Percentiles rank a stretch among this genome's conserved stretches.
These are phyloP conservation scores for Epicauta chinensis DNA, from an alignment of 1,140 invertebrate genomes.

Conservation along the genomic window DNA sequence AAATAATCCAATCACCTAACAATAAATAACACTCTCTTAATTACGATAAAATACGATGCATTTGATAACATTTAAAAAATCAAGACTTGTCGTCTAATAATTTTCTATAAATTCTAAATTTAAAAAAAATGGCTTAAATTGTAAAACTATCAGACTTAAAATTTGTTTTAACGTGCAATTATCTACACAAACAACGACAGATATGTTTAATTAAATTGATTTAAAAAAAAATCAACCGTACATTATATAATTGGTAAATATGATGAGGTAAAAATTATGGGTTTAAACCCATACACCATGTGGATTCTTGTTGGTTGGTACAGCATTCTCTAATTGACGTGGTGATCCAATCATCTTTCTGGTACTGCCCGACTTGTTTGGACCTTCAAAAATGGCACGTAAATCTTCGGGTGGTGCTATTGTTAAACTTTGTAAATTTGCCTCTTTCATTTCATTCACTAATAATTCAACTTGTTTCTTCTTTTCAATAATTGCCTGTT, in stretches of 20 bases:
- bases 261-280: background rate
- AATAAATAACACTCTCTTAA: slow-evolving; percentile 23
- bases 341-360: slow-evolving; percentile 86
- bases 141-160: too few species aligned
- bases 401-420: slow-evolving; percentile 76
- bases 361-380: slow-evolving; percentile 77
- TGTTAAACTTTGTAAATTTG: slow-evolving; percentile 81
- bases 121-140: too few species aligned
- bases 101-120: too few species aligned
- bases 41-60: background rate
- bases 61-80: too few species aligned
- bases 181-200: too few species aligned
- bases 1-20: slow-evolving; percentile 25
- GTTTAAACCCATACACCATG: slow-evolving; percentile 91
- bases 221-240: too few species aligned
- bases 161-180: too few species aligned
- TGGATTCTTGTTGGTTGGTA: slow-evolving; percentile 90
- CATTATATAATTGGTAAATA: too few species aligned
- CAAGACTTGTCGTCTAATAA: too few species aligned
- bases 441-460: slow-evolving; percentile 86
- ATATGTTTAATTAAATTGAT: too few species aligned
- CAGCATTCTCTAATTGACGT: slow-evolving; percentile 84
- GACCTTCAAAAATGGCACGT: slow-evolving; percentile 71
- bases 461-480: slow-evolving; percentile 78
- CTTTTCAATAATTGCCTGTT: slow-evolving; percentile 75